Percentiles rank a stretch among this genome's conserved stretches.
Conservation (phyloP, 2,113 vertebrate genomes). For the Theristicus caerulescens region DNA sequence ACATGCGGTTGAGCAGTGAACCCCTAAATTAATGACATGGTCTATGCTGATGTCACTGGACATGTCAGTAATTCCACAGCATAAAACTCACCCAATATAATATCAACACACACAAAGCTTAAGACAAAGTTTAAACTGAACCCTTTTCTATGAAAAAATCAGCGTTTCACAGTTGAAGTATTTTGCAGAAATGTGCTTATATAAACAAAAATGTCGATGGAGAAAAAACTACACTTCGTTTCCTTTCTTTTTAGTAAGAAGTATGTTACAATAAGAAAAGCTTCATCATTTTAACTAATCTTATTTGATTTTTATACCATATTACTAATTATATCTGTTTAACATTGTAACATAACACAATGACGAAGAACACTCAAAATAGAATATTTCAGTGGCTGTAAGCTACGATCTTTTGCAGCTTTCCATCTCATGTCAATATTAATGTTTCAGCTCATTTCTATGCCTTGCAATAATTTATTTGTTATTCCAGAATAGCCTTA, state of each 20-base stretch:
- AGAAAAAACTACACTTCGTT: not conserved
- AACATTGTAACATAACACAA: not conserved
- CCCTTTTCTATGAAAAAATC: not conserved
- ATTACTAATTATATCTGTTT: not conserved
- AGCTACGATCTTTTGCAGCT: not conserved
- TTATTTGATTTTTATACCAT: not conserved
- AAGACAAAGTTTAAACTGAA: not conserved
- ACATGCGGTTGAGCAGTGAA: not conserved
- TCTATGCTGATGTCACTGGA: not conserved
- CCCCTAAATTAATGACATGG: not conserved
- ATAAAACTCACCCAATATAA: not conserved
- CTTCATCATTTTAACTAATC: not conserved
- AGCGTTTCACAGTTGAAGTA: not conserved
- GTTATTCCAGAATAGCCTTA: not conserved
- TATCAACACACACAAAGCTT: not conserved
- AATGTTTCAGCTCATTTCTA: not conserved
- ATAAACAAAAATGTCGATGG: not conserved
- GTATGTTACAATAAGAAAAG: not conserved
- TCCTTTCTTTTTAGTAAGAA: not conserved
- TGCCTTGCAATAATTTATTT: not conserved
- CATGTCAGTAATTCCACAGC: not conserved
- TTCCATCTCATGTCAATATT: not conserved
- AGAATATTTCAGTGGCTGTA: not conserved
- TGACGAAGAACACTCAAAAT: not conserved
- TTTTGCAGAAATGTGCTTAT: not conserved